These are phyloP conservation scores for Trichomalopsis sarcophagae DNA, from an alignment of 1,140 invertebrate species.

Conservation along the genomic window DNA sequence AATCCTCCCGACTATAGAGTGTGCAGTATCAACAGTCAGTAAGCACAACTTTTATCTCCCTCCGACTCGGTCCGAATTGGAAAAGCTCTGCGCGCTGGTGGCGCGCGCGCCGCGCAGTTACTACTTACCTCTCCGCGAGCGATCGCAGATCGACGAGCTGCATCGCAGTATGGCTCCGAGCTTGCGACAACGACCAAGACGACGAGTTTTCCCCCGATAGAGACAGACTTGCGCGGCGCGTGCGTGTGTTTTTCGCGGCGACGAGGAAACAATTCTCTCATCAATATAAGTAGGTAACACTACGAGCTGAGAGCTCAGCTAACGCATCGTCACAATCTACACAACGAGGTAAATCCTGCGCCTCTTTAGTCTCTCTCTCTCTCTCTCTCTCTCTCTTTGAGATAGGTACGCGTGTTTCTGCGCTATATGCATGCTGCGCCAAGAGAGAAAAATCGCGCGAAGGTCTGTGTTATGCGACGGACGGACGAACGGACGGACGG, in stretches of 20 bases:
- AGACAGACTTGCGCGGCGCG: background rate
- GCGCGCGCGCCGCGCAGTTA: background rate
- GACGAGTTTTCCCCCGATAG: background rate
- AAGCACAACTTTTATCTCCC: no score
- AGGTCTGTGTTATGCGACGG: background rate
- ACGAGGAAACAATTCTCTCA: no score
- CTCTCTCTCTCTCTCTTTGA: no score
- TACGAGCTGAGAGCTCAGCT: no score
- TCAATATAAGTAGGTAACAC: no score
- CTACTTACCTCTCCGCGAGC: slow-evolving; percentile 20
- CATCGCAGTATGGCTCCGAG: background rate
- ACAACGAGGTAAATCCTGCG: background rate
- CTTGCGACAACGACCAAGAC: background rate
- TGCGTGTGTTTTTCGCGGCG: background rate
- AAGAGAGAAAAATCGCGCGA: background rate
- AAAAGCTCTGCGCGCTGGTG: slow-evolving; percentile 22
- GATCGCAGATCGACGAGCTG: slow-evolving; percentile 15
- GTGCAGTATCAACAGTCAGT: background rate
- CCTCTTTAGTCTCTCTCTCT: no score
- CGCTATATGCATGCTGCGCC: no score
- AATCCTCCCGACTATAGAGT: background rate
- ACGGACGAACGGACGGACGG: background rate
- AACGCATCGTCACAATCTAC: no score
- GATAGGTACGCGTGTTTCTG: no score
- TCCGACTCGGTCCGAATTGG: slow-evolving; percentile 28